Percentiles rank a stretch among this genome's conserved stretches.
These are phyloP conservation scores for Ophion obscuratus DNA, from an alignment of 2,888 invertebrate species.

Conservation along the genomic window DNA sequence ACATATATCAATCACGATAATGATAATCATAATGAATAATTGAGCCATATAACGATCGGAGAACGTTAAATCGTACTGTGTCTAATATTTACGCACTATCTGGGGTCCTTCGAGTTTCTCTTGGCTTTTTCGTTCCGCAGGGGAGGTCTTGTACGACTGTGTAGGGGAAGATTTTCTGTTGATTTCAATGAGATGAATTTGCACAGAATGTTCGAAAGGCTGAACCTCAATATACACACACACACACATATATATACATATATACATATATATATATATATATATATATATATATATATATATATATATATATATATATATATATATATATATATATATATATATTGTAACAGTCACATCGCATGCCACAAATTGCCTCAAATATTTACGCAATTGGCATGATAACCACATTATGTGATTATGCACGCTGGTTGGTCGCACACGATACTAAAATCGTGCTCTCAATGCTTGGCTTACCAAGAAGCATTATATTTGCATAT, in stretches of 20 bases:
- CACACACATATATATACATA: not conserved
- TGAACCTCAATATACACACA: not conserved
- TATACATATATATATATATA: not conserved
- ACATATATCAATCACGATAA: not conserved
- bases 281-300: not conserved
- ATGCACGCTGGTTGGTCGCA: constrained; percentile 81
- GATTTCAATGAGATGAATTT: not conserved
- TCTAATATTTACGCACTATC: too few relatives aligned
- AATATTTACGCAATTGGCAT: constrained; percentile 83
- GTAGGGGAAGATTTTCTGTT: not conserved
- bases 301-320: not conserved
- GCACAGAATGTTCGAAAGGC: not conserved
- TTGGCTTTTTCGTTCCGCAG: not conserved
- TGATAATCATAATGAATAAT: not conserved
- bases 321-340: not conserved
- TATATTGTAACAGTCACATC: constrained; percentile 64
- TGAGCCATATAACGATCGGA: not conserved
- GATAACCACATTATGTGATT: constrained; percentile 83
- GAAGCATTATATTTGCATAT: constrained; percentile 10
- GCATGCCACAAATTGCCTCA: constrained; percentile 83
- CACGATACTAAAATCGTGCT: constrained; percentile 70
- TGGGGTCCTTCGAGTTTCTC: not conserved
- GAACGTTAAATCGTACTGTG: not conserved
- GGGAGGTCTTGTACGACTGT: not conserved
- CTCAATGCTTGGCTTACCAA: constrained; percentile 32